Evolutionary conservation across 1,140 invertebrate genomes (phyloP), one percentile per base, ranked within the genome.

Genomic region (Dendrolimus kikuchii): DNA sequence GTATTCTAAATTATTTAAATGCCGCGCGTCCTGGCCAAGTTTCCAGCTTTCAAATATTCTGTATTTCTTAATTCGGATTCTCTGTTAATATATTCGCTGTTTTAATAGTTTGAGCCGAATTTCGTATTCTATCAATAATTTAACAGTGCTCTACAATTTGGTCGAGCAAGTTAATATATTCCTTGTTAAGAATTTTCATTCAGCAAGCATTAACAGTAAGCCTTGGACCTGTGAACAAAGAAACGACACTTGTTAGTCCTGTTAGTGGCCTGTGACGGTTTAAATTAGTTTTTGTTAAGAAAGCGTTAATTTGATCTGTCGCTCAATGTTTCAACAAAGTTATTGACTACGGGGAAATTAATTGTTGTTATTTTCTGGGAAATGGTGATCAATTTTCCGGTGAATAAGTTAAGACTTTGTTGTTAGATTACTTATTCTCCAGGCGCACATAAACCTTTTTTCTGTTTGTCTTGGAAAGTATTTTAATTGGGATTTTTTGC

Each of bases 151-250:
- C 23, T 23, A 23, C 23, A 3, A 3, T 45, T 9, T n/a, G 5
- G 43, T n/a, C n/a, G n/a, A 9, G 6, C 23, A 43, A 43, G 5
- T 7, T n/a, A 45, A 38, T 39, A 45, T 44, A 23, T 49, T 59
- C 63, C 52, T 57, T 53, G 57, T 58, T 44, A 62, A 62, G 46
- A 57, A 23, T 63, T 58, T 62, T 63, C 56, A 61, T 49, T 61
- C 67, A 71, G 71, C 65, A 63, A 65, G 65, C 69, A 60, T 59
- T 42, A 51, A 38, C 52, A 53, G 60, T 48, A 59, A 65, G 60
- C 68, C 60, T 66, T 64, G 47, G 60, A 80, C 77, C 81, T 85
- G 81, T 62, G 72, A 66, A 85, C 78, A 85, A 85, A 83, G 72
- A 81, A 77, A 74, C 55, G 50, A 64, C 48, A 51, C 43, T 59